These are phyloP conservation scores for Philereme transversata DNA, from an alignment of 2,888 invertebrate species.

Conservation along the genomic window DNA sequence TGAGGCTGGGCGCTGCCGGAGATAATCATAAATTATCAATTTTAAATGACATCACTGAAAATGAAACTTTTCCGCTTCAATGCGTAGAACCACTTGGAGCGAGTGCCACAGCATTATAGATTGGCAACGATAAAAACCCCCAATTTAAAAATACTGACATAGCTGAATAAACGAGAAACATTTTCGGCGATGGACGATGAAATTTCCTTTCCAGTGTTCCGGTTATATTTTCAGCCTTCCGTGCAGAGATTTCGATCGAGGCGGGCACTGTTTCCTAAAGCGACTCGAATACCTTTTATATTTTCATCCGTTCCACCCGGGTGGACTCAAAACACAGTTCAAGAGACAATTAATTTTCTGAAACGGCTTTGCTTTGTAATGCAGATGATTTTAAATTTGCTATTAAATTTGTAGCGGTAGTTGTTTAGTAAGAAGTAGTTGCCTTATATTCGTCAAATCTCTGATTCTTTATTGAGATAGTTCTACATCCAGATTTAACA, in stretches of 20 bases:
- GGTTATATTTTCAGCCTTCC: conserved; percentile 44
- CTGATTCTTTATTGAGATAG: too few relatives aligned
- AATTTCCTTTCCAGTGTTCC: conserved; percentile 39
- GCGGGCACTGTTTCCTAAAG: conserved; percentile 48
- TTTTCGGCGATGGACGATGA: conserved; percentile 36
- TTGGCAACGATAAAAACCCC: conserved; percentile 26
- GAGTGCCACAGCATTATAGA: conserved; percentile 42
- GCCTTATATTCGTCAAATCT: not conserved
- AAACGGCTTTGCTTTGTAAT: conserved; percentile 33
- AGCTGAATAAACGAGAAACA: conserved; percentile 30
- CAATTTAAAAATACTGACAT: conserved; percentile 24
- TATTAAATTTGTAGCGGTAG: conserved; percentile 14
- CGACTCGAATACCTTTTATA: conserved; percentile 51
- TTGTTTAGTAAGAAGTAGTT: not conserved
- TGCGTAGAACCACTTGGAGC: conserved; percentile 39
- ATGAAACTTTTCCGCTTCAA: conserved; percentile 24
- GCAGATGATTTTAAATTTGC: conserved; percentile 35
- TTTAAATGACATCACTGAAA: conserved; percentile 33
- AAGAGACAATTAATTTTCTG: conserved; percentile 44
- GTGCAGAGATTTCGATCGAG: conserved; percentile 46
- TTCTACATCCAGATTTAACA: too few relatives aligned
- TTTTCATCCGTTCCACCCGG: conserved; percentile 51
- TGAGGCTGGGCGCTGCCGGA: conserved; percentile 48
- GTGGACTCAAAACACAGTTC: conserved; percentile 48
- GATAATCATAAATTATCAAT: conserved; percentile 39